phyloP scores from a whole-genome alignment of 2,797 vertebrate species.

The Leptodactylus fallax region DNA sequence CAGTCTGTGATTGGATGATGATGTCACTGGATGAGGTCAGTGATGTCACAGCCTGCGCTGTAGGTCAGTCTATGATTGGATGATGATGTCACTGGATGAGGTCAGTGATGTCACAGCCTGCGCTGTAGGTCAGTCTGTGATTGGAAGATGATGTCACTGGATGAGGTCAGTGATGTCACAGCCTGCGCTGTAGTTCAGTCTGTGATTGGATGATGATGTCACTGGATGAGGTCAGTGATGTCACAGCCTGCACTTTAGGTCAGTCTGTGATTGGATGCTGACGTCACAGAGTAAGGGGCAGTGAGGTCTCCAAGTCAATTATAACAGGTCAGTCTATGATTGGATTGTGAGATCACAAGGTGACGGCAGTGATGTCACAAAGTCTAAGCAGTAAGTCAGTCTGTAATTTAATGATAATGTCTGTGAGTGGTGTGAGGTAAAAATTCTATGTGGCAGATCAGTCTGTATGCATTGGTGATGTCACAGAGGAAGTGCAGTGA shows the following conservation, averaged over 20 bases:
- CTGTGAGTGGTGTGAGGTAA: too few species aligned
- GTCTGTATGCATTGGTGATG: too few species aligned
- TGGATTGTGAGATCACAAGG: neutral
- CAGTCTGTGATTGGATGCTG: neutral
- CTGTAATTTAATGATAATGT: too few species aligned
- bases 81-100: neutral
- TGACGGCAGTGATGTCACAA: neutral
- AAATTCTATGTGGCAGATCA: too few species aligned
- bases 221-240: neutral
- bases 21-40: neutral
- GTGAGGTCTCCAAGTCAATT: neutral
- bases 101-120: neutral
- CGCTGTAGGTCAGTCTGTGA: neutral
- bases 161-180: neutral
- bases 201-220: conserved; percentile 4
- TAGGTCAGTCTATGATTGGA: neutral
- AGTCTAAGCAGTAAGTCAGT: too few species aligned
- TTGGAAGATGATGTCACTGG: neutral
- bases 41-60: neutral
- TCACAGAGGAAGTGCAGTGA: too few species aligned
- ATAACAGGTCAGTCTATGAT: neutral
- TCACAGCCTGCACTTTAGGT: neutral
- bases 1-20: neutral
- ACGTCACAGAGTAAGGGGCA: neutral
- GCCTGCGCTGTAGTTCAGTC: too few species aligned